Conservation (phyloP, 2,113 vertebrate genomes). For the Alligator mississippiensis region DNA sequence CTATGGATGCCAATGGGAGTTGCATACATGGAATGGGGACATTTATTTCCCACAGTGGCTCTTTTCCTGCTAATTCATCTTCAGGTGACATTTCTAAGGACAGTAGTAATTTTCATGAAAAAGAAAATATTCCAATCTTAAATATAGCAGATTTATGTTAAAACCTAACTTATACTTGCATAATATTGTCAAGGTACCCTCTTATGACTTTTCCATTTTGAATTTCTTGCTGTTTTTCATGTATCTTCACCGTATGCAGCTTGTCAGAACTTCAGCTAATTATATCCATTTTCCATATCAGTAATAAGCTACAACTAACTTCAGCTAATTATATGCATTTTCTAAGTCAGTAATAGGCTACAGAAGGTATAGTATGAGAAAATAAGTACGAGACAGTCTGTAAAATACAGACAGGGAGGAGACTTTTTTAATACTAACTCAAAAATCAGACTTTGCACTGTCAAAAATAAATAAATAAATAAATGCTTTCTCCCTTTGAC, state of each 20-base stretch:
- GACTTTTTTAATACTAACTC: neutral
- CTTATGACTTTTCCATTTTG: neutral
- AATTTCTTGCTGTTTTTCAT: constrained; percentile 23
- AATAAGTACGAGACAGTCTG: neutral
- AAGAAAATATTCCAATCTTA: neutral
- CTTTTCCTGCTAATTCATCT: constrained; percentile 8
- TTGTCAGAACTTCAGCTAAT: constrained; percentile 48
- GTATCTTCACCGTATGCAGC: neutral
- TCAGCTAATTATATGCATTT: constrained; percentile 26
- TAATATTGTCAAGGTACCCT: constrained; percentile 14
- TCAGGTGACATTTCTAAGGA: neutral
- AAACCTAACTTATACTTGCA: neutral
- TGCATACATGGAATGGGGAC: fast-evolving
- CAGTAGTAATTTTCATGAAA: neutral
- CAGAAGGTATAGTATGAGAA: neutral
- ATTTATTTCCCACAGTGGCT: neutral
- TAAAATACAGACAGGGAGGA: neutral
- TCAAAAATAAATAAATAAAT: neutral
- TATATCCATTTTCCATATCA: constrained; percentile 18
- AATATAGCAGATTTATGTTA: neutral
- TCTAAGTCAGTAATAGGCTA: neutral
- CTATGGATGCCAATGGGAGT: neutral
- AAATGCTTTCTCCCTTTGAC: too few relatives aligned
- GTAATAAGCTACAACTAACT: neutral
- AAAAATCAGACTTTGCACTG: neutral